These are phyloP conservation scores for Eidolon dupreanum DNA, from an alignment of 2,797 vertebrate genomes.

Conservation along the genomic window DNA sequence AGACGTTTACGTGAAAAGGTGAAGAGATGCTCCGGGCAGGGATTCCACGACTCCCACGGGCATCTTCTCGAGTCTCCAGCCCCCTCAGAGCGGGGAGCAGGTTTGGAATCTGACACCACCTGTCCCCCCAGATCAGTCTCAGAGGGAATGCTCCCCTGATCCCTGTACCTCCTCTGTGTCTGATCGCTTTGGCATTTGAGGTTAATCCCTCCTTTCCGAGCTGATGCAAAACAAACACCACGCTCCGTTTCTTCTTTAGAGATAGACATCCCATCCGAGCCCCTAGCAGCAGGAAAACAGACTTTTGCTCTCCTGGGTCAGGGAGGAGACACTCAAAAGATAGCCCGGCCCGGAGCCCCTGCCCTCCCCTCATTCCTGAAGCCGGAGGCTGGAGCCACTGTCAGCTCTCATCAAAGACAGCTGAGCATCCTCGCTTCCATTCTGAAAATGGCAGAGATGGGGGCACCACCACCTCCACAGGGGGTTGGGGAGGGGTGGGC, in stretches of 20 bases:
- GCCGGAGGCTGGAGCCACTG: constrained; percentile 96
- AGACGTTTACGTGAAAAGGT: no score
- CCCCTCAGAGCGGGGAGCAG: background rate
- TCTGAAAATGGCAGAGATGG: background rate
- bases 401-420: constrained; percentile 94
- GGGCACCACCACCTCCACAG: constrained; percentile 52
- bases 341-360: background rate
- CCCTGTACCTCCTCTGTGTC: background rate
- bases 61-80: background rate
- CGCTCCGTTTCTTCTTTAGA: constrained; percentile 49
- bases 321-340: constrained; percentile 2
- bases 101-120: background rate
- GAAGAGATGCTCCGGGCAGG: background rate
- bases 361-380: constrained; percentile 79
- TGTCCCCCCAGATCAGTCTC: constrained; percentile 3
- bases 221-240: constrained; percentile 38
- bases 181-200: constrained; percentile 36
- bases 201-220: constrained; percentile 68
- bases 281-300: constrained; percentile 24
- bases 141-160: background rate
- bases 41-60: background rate
- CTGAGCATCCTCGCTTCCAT: constrained; percentile 80
- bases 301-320: constrained; percentile 64
- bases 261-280: background rate
- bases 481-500: background rate